A percentile compares a stretch with the other conserved stretches of the same genome.
Evolutionary conservation across 2,113 vertebrate genomes (phyloP).

Genomic region (Sigmodon hispidus): DNA sequence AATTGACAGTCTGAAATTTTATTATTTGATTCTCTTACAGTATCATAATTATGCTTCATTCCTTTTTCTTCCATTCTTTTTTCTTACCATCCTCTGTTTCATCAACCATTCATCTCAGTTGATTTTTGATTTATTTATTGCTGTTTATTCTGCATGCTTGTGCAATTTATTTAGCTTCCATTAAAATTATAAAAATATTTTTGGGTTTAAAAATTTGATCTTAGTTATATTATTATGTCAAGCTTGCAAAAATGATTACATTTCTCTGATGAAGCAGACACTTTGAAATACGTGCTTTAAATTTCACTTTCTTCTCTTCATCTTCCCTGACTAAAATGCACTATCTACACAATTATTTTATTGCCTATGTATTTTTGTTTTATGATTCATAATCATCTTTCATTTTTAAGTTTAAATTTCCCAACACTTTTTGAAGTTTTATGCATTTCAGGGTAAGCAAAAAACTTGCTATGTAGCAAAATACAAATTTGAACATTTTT

Average conservation of each 20-base stretch:
- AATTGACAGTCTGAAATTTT: background rate
- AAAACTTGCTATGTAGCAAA: background rate
- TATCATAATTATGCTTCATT: background rate
- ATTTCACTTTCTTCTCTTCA: background rate
- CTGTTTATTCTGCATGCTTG: background rate
- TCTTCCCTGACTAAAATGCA: background rate
- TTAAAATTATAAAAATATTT: background rate
- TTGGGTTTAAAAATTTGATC: background rate
- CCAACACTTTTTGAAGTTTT: background rate
- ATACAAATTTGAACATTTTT: background rate
- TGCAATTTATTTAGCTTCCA: background rate
- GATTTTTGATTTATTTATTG: background rate
- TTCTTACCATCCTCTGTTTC: background rate
- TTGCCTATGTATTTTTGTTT: background rate
- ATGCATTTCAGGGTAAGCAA: background rate
- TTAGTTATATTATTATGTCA: background rate
- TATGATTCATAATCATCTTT: background rate
- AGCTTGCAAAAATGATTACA: background rate
- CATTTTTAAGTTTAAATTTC: constrained; percentile 13
- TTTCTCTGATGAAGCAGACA: background rate
- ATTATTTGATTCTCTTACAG: background rate
- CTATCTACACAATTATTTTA: background rate
- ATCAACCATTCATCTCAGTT: background rate
- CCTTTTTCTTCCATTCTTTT: background rate
- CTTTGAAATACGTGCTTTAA: background rate